Evolutionary conservation across 2,888 invertebrate genomes (phyloP), one percentile per base, ranked within the genome.

Genomic region (Aporophyla nigra): DNA sequence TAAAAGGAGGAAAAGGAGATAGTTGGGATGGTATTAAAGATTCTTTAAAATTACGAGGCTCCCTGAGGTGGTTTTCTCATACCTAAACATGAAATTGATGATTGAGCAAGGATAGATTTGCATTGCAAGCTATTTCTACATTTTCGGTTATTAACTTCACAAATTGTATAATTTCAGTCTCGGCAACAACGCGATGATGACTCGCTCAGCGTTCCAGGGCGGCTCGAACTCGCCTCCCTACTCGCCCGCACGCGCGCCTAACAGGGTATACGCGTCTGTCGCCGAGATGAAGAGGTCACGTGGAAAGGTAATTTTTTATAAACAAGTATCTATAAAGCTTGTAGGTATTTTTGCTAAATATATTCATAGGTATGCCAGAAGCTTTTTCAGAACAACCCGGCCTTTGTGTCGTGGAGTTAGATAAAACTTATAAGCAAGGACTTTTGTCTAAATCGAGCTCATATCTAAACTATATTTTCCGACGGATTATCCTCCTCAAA

Each of bases 201-300:
- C 97, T 84, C 98, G 98, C 51, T 97, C 98, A 72, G 98, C 98
- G 92, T 98, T 98, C 96, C 97, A 97, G 82, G 97, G 97, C 79
- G 95, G 94, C 2, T 95, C 97, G 71, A 97, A 96, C 89, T 97
- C 97, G 76, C 98, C 97, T 77, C 97, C 97, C 46, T 97, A 97
- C 86, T 98, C 98, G 16, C 98, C 98, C 10, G 97, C 98, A 74
- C 97, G 97, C 1, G 96, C 97, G 5, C 96, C 97, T 68, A 96
- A 96, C 54, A 96, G 98, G 79, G 99, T 99, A 58, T 99, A 99
- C 94, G 98, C 99, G 63, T 99, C 99, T 92, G 99, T 99, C 62
- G 98, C 99, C 0, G 99, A 99, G 94, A 99, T 99, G 99, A 99
- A 99, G 94, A 97, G 99, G 74, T 97, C 97, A 86, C 98, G 98